Evolutionary conservation across 2,113 vertebrate genomes (phyloP), one percentile per base, ranked within the genome.

Genomic region (Promerops cafer): DNA sequence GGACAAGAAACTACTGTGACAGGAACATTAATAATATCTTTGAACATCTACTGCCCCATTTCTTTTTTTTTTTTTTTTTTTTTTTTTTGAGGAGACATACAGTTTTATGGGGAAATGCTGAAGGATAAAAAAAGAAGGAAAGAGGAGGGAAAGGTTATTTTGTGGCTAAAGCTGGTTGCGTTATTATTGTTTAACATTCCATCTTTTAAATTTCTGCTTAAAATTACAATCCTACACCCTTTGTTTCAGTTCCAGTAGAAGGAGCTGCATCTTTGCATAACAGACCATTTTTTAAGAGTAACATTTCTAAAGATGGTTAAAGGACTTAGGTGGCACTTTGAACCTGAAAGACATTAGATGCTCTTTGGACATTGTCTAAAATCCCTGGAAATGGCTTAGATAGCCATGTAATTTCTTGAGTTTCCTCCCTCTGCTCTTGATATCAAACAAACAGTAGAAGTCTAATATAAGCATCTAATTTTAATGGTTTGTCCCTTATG

Each of bases 1-100:
- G 50, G 54, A 92, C 57, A 92, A 83, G 69, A 76, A 92, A 47
- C 53, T 84, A 44, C 65, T 56, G 26, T 89, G 83, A 95, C 83
- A 95, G 79, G 49, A 72, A 81, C 64, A 76, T 94, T 94, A 94
- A 94, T 93, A 96, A 95, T 70, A 75, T 37, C 40, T 84, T 72
- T 82, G 45, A 91, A 82, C 24, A 70, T 79, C 47, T 84, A 91
- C 24, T 30, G 3, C 23, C 40, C 14, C 12, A 6, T 83, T 79
- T 85, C 2, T 3, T 52, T 83, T 74, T 49, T 83, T 59, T 52
- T 30, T 30, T 20, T 14, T 23, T 31, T 33, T 44, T 45, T 50
- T 31, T 50, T 69, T 70, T 61, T 85, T 53, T 50, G 7, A 75
- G 76, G 40, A 68, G 14, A 52, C 35, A 53, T 39, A 45, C 2